A percentile compares a stretch with the other conserved stretches of the same genome.
These are phyloP conservation scores for Lepas anatifera DNA, from an alignment of 2,888 invertebrate genomes.

Conservation along the genomic window DNA sequence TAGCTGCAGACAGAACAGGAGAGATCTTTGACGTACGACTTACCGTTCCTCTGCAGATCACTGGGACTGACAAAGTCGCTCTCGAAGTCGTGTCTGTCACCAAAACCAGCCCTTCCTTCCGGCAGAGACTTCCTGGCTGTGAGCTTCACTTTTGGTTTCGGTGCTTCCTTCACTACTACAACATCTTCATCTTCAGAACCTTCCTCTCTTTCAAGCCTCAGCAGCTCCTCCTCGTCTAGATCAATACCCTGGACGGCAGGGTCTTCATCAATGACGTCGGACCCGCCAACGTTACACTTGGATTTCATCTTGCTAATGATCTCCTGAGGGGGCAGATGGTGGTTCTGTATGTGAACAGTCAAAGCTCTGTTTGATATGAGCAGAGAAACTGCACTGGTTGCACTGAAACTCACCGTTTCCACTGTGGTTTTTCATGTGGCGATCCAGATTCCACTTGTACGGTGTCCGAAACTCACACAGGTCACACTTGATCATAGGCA, in stretches of 20 bases:
- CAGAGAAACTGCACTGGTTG: slow-evolving; percentile 76
- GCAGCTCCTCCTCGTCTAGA: slow-evolving; percentile 29
- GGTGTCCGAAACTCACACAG: slow-evolving; percentile 88
- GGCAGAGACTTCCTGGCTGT: slow-evolving; percentile 25
- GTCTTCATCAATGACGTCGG: slow-evolving; percentile 40
- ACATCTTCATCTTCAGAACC: slow-evolving; percentile 19
- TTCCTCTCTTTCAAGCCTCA: slow-evolving; percentile 25
- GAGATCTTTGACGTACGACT: slow-evolving; percentile 30
- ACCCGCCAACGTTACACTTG: slow-evolving; percentile 41
- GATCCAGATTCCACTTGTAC: slow-evolving; percentile 79
- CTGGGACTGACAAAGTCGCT: slow-evolving; percentile 30
- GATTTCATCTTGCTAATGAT: slow-evolving; percentile 34
- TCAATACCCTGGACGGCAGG: slow-evolving; percentile 27
- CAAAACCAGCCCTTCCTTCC: slow-evolving; percentile 4
- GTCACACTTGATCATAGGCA: slow-evolving; percentile 88
- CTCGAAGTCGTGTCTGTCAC: slow-evolving; percentile 26
- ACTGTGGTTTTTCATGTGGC: slow-evolving; percentile 81
- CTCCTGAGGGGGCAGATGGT: slow-evolving; percentile 45
- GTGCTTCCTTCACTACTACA: slow-evolving; percentile 23
- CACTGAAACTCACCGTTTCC: slow-evolving; percentile 63
- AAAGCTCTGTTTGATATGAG: slow-evolving; percentile 83
- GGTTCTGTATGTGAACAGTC: slow-evolving; percentile 78
- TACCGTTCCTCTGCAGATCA: slow-evolving; percentile 35
- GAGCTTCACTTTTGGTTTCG: slow-evolving; percentile 27
- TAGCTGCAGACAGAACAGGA: slow-evolving; percentile 44